These are phyloP conservation scores for Agrochola macilenta DNA, from an alignment of 2,888 invertebrate species.

Conservation along the genomic window DNA sequence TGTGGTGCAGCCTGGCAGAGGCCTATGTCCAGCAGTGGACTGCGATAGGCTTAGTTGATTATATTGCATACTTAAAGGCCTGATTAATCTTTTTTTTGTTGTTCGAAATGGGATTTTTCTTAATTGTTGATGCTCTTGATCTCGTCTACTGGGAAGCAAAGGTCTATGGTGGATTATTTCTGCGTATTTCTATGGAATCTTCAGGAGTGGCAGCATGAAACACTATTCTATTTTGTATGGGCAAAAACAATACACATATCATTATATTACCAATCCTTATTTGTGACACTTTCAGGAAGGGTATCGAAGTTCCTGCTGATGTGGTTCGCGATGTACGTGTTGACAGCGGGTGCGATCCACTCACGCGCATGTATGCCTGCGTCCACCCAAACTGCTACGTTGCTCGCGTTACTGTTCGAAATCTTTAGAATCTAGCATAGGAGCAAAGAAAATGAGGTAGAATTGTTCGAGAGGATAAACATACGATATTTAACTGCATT, in stretches of 20 bases:
- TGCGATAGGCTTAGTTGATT: background rate
- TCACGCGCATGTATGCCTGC: slow-evolving; percentile 97
- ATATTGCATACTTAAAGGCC: background rate
- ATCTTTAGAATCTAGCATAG: slow-evolving; percentile 88
- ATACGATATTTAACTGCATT: background rate
- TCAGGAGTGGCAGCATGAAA: background rate
- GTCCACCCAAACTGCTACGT: slow-evolving; percentile 93
- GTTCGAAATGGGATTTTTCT: background rate
- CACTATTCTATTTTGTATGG: background rate
- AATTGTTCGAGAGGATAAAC: background rate
- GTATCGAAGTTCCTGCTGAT: slow-evolving; percentile 93
- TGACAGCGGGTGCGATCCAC: slow-evolving; percentile 96
- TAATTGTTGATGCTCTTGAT: too few species aligned
- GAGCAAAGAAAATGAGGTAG: background rate
- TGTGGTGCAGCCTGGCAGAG: background rate
- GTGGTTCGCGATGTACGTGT: slow-evolving; percentile 94
- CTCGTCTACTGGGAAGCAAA: too few species aligned
- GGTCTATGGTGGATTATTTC: too few species aligned
- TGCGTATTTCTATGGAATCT: background rate
- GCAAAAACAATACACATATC: background rate
- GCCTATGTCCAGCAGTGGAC: background rate
- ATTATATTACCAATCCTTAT: slow-evolving; percentile 93
- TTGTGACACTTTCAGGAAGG: slow-evolving; percentile 92
- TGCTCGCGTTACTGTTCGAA: slow-evolving; percentile 92
- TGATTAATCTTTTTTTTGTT: too few species aligned